Base-by-base conservation (phyloP, 2,888 invertebrate species). In the Drosophila prostipennis region DNA sequence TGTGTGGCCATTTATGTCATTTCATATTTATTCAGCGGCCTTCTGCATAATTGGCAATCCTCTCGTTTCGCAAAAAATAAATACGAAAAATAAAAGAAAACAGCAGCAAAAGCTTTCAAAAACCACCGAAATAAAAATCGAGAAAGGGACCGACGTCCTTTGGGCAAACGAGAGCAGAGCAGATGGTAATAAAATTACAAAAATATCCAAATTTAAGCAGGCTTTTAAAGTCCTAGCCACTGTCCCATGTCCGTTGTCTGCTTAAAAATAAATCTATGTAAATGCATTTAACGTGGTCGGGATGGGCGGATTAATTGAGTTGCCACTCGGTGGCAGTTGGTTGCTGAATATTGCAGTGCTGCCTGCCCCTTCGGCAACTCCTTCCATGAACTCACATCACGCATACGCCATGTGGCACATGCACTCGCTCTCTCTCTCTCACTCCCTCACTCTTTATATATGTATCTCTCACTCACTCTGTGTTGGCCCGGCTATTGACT, bases 11-110 rank as follows among this genome's bases (percentile, higher is more conserved):
- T 80, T 81, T 83, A 80, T 83, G 87, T 83, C 78, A 76, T 83
- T 83, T 83, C 76, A 72, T 86, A 81, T 86, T 81, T 81, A 86
- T 78, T 78, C 78, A 72, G 86, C 83, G 80, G 74, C 78, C 78
- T 54, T 72, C 68, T 64, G 80, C 83, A 86, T 81, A 81, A 81
- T 86, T 86, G 79, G 78, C 75, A 82, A 63, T 58, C 45, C 55
- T 57, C 72, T 54, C 59, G 57, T 6, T 49, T 34, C 32, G 19
- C 40, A 46, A 48, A 63, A 46, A 43, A 59, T 19, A 29, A 29
- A 29, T 8, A 13, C 54, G 48, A 42, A 19, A 42, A 19, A 16
- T 3, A 10, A 16, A 40, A 16, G 10, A 40, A 34, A 10, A 10
- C 10, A 10, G 32, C 4, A 40, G 16, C 13, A 52, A 65, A 65